These are phyloP conservation scores for Ardeotis arabs DNA, from an alignment of 2,113 vertebrate genomes.

Conservation along the genomic window DNA sequence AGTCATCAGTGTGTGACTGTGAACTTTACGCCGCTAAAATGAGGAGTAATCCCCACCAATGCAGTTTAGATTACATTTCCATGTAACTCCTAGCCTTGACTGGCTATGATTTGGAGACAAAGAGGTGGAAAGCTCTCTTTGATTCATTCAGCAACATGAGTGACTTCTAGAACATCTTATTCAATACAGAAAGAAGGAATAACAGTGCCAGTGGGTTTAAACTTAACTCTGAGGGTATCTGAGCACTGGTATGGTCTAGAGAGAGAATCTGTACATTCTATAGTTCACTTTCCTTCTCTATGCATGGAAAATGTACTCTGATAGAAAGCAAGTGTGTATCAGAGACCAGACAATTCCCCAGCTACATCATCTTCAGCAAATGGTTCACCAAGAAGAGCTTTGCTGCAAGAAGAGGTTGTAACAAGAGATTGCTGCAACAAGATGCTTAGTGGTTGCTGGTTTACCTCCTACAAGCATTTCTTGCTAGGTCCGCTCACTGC, in stretches of 20 bases:
- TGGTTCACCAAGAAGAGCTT: not conserved
- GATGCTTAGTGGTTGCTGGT: not conserved
- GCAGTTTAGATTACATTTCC: not conserved
- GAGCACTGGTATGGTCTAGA: not conserved
- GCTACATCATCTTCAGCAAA: not conserved
- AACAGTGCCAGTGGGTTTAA: not conserved
- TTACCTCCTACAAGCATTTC: not conserved
- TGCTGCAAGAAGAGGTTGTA: not conserved
- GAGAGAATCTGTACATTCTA: not conserved
- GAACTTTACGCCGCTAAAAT: not conserved
- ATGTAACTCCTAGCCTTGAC: not conserved
- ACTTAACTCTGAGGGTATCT: not conserved
- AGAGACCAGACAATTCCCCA: not conserved
- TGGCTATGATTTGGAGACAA: not conserved
- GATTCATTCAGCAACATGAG: not conserved
- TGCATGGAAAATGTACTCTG: not conserved
- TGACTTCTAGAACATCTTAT: not conserved
- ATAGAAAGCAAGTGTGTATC: not conserved
- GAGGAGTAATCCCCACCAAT: not conserved
- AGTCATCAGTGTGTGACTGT: not conserved
- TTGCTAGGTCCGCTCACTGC: not conserved
- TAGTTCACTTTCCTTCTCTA: not conserved
- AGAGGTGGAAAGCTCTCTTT: not conserved
- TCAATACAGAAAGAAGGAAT: not conserved
- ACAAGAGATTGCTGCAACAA: not conserved